Evolutionary conservation across 2,888 invertebrate species (phyloP).

Genomic region (Lobophora halterata): DNA sequence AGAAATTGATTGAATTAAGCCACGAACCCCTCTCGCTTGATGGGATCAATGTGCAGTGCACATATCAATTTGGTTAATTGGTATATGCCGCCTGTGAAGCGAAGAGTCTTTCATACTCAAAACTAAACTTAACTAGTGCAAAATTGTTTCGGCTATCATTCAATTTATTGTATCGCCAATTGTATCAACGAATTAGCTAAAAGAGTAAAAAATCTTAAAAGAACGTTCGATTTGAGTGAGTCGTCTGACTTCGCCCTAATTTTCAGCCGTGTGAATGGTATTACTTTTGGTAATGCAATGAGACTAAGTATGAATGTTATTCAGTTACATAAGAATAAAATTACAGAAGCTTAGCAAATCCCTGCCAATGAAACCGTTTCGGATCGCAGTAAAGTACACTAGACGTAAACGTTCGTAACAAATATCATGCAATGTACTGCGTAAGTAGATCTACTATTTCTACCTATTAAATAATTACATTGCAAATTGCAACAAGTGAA

Average conservation of each 20-base stretch:
- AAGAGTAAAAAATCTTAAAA: slow-evolving; percentile 6
- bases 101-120: slow-evolving; percentile 1
- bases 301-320: too few species aligned
- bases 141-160: too few species aligned
- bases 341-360: slow-evolving; percentile 33
- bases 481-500: slow-evolving; percentile 17
- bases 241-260: too few species aligned
- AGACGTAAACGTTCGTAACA: slow-evolving; percentile 31
- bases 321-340: too few species aligned
- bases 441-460: too few species aligned
- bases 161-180: too few species aligned
- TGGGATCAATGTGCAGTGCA: slow-evolving; percentile 66
- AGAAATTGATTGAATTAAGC: slow-evolving; percentile 69
- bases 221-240: slow-evolving; percentile 18
- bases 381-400: slow-evolving; percentile 40
- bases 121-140: not conserved
- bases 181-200: too few species aligned
- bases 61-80: slow-evolving; percentile 77
- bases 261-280: too few species aligned
- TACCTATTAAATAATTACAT: slow-evolving; percentile 36
- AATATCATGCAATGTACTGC: slow-evolving; percentile 21
- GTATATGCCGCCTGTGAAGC: slow-evolving; percentile 35
- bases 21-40: slow-evolving; percentile 59
- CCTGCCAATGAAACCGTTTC: slow-evolving; percentile 42
- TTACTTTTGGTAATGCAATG: too few species aligned